Base-by-base conservation (phyloP, 2,888 invertebrate species). In the Mystacides longicornis region DNA sequence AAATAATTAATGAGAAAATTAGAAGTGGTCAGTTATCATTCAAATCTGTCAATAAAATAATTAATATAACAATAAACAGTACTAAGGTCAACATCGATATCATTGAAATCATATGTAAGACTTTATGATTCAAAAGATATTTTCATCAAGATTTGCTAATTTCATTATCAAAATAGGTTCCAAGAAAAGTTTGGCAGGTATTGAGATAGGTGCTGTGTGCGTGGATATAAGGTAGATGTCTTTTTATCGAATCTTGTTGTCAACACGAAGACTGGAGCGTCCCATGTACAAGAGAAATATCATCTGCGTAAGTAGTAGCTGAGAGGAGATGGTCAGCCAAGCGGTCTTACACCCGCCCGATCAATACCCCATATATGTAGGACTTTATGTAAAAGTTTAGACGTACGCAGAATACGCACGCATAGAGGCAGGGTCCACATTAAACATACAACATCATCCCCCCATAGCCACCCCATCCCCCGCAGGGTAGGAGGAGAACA, bases 371-470 rank as follows among this genome's bases (percentile, higher is more conserved):
- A 60, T 60, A 60, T 60, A 60, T 60, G 60, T 60, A 60, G 55
- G 60, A 60, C 60, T 60, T 60, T 60, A 60, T 60, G 60, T 60
- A 58, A 60, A 58, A 58, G 60, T 60, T 60, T 60, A 60, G 60
- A 60, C 60, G 60, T 60, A 60, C 60, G 60, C 60, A 60, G 60
- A 60, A 55, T 57, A 50, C 54, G 56, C 51, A 55, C 55, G 52
- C 52, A 54, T 51, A 52, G 49, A 54, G 49, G 54, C 37, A 54
- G 48, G 33, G 51, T 21, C 31, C 51, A 45, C 51, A 55, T 55
- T 55, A 55, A 55, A 55, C 51, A 55, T 47, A 51, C 48, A 22
- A 27, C 27, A 5, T 9, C 19, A 18, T 23, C 33, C 19, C 18
- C 31, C 47, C 14, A 16, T 18, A 14, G 16, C 43, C 23, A 21